Evolutionary conservation across 2,888 invertebrate species (phyloP).

Genomic region (Stomorhina lunata): DNA sequence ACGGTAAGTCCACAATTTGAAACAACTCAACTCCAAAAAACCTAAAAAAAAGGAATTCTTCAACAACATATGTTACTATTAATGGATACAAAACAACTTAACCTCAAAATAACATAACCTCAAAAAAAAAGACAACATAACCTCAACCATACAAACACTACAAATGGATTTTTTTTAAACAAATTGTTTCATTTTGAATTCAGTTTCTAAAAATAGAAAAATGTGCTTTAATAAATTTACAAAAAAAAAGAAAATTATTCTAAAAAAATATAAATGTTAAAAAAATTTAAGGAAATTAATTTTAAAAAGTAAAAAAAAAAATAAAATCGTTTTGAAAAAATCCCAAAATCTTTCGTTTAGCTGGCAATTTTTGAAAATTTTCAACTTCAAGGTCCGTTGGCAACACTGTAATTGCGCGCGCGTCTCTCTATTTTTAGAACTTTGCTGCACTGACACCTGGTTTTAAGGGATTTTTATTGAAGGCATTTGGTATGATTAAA

Average conservation of each 20-base stretch:
- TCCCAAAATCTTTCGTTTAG: background rate
- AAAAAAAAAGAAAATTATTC: background rate
- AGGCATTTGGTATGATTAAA: background rate
- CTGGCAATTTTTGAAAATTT: background rate
- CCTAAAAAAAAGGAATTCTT: background rate
- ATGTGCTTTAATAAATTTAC: background rate
- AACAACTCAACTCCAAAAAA: background rate
- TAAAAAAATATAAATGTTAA: background rate
- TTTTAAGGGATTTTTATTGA: slow-evolving; percentile 38
- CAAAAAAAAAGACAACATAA: too few relatives aligned
- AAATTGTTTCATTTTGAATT: too few relatives aligned
- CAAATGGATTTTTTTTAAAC: background rate
- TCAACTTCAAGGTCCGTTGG: slow-evolving; percentile 30
- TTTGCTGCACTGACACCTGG: slow-evolving; percentile 46
- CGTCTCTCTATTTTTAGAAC: slow-evolving; percentile 45
- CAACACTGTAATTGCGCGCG: slow-evolving; percentile 32
- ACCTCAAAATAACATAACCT: too few relatives aligned
- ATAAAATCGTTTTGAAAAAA: background rate
- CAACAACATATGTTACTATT: too few relatives aligned
- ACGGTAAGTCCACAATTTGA: slow-evolving; percentile 83
- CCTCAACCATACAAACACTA: too few relatives aligned
- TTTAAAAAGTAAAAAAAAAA: background rate
- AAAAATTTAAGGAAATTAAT: background rate
- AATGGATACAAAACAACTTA: too few relatives aligned
- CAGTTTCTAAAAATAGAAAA: background rate